Base-by-base conservation (phyloP, 2,888 invertebrate genomes). In the Watsonalla binaria region DNA sequence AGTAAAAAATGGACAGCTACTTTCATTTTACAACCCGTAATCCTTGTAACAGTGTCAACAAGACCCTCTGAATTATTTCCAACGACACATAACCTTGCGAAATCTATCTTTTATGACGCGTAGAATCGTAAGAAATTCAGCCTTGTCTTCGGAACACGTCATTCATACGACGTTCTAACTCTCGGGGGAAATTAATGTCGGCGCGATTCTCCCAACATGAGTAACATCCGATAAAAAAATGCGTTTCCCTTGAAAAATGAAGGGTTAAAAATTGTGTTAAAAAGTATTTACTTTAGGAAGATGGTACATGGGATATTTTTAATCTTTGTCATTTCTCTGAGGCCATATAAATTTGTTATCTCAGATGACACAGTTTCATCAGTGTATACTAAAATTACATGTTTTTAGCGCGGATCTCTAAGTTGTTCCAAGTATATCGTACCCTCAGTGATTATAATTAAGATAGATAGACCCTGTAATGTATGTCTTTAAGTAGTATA, bases 141-240 rank as follows among this genome's bases (percentile, higher is more conserved):
- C 49, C 52, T 34, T 57, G 48, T 47, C 54, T 54, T 54, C 56
- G 57, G 34, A 37, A 35, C 6, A 53, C 53, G 53, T 58, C 53
- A 55, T 58, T 50, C 56, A 61, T 51, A 58, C 46, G 57, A 59
- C 60, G 57, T 60, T 51, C 53, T 52, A 49, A 42, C 60, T 63
- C 72, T 71, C 74, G 24, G 39, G 74, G 71, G 71, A 71, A 71
- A 71, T 71, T 71, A 73, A 71, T 73, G 65, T 63, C 71, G 67
- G 59, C 61, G 57, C 61, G 60, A 51, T 51, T 53, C 52, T 58
- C 42, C 54, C 54, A 57, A 63, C 71, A 65, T 66, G 60, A 57
- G 63, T 67, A 60, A 63, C 58, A 59, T 47, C 60, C 60, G 61
- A 63, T 70, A 65, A 65, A 69, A 72, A 72, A 63, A 55, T 45